These are phyloP conservation scores for Pseudotriccus pelzelni DNA, from an alignment of 2,797 vertebrate species.

Conservation along the genomic window DNA sequence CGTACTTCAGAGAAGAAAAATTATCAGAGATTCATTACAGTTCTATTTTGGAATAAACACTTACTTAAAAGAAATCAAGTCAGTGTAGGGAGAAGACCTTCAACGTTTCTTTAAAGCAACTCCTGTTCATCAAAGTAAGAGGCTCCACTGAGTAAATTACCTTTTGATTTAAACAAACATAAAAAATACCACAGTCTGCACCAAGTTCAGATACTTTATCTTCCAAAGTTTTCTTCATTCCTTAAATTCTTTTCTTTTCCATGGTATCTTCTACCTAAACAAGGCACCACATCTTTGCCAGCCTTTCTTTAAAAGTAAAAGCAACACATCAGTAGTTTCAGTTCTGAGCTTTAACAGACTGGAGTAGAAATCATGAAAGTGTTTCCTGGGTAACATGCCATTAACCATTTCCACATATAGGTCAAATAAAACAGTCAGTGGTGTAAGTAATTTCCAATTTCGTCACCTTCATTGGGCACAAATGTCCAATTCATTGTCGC, in stretches of 20 bases:
- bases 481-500: background rate
- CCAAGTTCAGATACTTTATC: background rate
- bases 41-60: background rate
- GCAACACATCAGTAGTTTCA: background rate
- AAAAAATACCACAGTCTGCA: background rate
- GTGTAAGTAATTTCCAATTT: background rate
- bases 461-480: background rate
- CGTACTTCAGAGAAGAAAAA: background rate
- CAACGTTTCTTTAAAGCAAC: background rate
- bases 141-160: background rate
- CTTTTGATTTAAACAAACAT: background rate
- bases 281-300: background rate
- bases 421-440: background rate
- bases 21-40: background rate
- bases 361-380: background rate
- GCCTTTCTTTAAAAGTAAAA: background rate
- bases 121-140: background rate
- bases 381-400: constrained; percentile 6
- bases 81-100: background rate
- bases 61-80: background rate
- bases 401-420: background rate
- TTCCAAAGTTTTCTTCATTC: background rate
- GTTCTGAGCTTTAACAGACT: background rate
- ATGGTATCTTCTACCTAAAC: background rate
- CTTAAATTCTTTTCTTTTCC: constrained; percentile 24